Evolutionary conservation across 2,113 vertebrate genomes (phyloP).

Genomic region (Monarcha castaneiventris): DNA sequence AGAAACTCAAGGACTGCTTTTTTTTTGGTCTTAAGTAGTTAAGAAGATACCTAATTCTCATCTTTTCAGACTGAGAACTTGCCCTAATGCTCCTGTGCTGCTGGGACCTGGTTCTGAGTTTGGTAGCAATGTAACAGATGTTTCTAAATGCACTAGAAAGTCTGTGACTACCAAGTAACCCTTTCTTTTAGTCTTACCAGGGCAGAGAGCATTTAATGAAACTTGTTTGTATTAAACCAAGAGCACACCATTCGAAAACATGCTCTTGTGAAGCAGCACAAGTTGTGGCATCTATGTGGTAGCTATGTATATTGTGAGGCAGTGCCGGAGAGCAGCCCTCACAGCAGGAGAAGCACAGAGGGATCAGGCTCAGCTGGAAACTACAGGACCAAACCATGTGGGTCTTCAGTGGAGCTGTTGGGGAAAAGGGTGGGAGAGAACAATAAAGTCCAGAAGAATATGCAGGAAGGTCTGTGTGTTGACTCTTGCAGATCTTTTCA

Average conservation of each 20-base stretch:
- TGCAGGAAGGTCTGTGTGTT: background rate
- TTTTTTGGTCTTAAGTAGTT: background rate
- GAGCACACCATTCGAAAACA: background rate
- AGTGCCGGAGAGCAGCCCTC: background rate
- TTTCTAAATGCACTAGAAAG: background rate
- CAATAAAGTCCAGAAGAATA: background rate
- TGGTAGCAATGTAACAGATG: background rate
- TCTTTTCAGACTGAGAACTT: background rate
- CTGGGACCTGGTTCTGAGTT: background rate
- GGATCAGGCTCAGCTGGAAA: background rate
- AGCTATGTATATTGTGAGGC: background rate
- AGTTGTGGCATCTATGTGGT: background rate
- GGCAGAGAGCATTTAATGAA: background rate
- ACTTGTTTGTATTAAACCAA: background rate
- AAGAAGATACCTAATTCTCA: background rate
- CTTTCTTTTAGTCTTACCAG: background rate
- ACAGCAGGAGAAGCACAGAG: background rate
- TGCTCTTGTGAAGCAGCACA: background rate
- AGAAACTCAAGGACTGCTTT: background rate
- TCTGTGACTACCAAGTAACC: background rate
- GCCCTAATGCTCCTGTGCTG: background rate
- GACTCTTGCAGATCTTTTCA: background rate
- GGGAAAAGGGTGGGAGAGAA: background rate
- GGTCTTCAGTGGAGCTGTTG: background rate
- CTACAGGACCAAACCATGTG: background rate